A percentile compares a stretch with the other conserved stretches of the same genome.
Conservation (phyloP, 2,113 vertebrate genomes). For the Pyxicephalus adspersus region DNA sequence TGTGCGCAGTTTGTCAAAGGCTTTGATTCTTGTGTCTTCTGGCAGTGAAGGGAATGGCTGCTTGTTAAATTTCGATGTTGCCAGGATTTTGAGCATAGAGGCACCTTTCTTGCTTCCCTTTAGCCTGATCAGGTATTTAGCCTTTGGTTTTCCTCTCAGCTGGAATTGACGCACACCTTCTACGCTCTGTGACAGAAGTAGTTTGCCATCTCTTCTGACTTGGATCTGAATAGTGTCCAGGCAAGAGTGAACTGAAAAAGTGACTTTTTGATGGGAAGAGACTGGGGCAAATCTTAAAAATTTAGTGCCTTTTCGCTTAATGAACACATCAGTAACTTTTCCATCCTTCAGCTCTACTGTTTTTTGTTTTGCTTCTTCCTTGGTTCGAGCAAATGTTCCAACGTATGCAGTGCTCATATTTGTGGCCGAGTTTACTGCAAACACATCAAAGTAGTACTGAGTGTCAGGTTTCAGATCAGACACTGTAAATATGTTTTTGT, state of each 20-base stretch:
- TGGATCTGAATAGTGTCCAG: constrained; percentile 89
- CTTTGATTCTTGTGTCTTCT: constrained; percentile 93
- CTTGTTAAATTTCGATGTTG: constrained; percentile 86
- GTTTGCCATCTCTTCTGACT: constrained; percentile 89
- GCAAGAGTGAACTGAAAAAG: constrained; percentile 88
- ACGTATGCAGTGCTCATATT: constrained; percentile 94
- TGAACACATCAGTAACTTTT: constrained; percentile 88
- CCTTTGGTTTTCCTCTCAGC: constrained; percentile 91
- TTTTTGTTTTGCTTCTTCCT: constrained; percentile 92
- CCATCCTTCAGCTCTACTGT: constrained; percentile 91
- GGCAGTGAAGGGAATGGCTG: constrained; percentile 92
- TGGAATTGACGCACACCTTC: constrained; percentile 92
- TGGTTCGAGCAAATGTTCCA: constrained; percentile 94
- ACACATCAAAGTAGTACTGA: constrained; percentile 97
- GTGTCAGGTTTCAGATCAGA: constrained; percentile 92
- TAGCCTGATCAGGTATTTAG: constrained; percentile 90
- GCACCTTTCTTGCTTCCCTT: constrained; percentile 90
- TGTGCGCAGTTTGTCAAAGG: constrained; percentile 94
- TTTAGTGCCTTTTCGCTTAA: constrained; percentile 89
- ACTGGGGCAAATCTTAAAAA: constrained; percentile 92
- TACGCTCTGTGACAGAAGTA: constrained; percentile 87
- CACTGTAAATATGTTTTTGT: constrained; percentile 94
- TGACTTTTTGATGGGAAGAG: constrained; percentile 92
- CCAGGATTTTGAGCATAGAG: constrained; percentile 87
- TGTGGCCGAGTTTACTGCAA: constrained; percentile 84